phyloP scores from a whole-genome alignment of 2,113 vertebrate genomes.

The Phalacrocorax carbo region DNA sequence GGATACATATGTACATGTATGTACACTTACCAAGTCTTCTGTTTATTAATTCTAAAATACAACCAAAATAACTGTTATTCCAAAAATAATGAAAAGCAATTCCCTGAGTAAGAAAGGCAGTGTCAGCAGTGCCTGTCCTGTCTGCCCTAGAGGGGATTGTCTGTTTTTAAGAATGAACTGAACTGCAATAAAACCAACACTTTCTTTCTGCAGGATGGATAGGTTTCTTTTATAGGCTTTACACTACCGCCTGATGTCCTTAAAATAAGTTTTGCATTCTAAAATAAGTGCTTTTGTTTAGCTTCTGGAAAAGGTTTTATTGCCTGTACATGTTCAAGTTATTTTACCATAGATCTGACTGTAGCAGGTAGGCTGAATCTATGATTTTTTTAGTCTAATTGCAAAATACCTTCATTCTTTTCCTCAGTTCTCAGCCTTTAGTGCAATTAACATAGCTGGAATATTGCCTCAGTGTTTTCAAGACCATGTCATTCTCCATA shows the following conservation, averaged over 20 bases:
- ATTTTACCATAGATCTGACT: not conserved
- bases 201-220: not conserved
- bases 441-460: not conserved
- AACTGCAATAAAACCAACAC: not conserved
- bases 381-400: not conserved
- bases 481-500: not conserved
- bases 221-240: not conserved
- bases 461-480: not conserved
- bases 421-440: not conserved
- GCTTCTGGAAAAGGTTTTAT: not conserved
- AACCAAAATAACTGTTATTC: not conserved
- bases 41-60: not conserved
- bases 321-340: not conserved
- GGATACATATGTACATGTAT: not conserved
- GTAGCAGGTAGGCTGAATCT: not conserved
- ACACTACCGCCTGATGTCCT: not conserved
- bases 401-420: not conserved
- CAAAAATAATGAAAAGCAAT: not conserved
- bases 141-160: not conserved
- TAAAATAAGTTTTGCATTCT: not conserved
- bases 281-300: not conserved
- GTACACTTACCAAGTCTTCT: not conserved
- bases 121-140: not conserved
- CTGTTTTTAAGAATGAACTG: conserved; percentile 4
- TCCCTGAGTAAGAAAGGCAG: not conserved